Evolutionary conservation across 2,888 invertebrate species (phyloP), one percentile per base, ranked within the genome.

Genomic region (Torymus texanus): DNA sequence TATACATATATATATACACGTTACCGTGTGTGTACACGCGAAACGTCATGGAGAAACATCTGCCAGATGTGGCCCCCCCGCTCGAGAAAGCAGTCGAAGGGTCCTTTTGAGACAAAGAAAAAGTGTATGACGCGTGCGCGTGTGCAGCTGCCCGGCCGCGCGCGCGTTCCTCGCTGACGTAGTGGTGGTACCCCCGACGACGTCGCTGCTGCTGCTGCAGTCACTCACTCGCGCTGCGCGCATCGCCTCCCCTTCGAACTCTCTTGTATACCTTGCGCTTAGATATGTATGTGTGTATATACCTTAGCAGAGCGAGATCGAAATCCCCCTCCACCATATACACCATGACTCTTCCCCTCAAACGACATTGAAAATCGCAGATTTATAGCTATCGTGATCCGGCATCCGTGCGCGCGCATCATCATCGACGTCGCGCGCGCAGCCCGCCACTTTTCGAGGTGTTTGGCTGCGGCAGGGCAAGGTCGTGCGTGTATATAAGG

Each of bases 91-190:
- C 81, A 80, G 79, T 84, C 85, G 88, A 86, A 88, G 88, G 88
- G 88, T 87, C 86, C 86, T 88, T 81, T 85, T 89, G 90, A 90
- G 90, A 90, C 90, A 90, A 90, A 90, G 90, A 90, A 89, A 89
- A 87, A 85, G 88, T 87, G 65, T 61, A 62, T 74, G 75, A 67
- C 73, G 73, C 51, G 89, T 88, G 88, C 10, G 41, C 41, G 41
- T 8, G 85, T 86, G 88, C 89, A 89, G 90, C 90, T 89, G 90
- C 79, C 41, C 72, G 14, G 41, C 16, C 14, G 51, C 62, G 55
- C 58, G 59, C 66, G 65, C 51, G n/a, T n/a, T 13, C 5, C 53
- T 16, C 16, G 29, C n/a, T 58, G 24, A 61, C 88, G 89, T 89
- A 89, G 89, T 88, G 87, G 86, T 82, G 41, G 61, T 58, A 70